Evolutionary conservation across 2,113 vertebrate species (phyloP).

Genomic region (Egretta garzetta): DNA sequence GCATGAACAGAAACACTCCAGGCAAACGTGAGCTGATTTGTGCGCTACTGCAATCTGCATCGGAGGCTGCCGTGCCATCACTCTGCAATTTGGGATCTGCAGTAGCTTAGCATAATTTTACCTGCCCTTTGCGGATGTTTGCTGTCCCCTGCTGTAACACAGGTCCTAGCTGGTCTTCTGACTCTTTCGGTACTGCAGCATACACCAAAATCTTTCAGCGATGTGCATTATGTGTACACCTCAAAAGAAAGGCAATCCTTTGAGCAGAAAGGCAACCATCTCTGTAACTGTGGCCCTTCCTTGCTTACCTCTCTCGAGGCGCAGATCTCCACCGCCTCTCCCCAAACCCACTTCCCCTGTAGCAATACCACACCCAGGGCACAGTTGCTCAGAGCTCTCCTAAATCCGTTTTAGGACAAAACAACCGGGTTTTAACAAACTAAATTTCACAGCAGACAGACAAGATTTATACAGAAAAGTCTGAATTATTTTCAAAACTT

Average conservation of each 20-base stretch:
- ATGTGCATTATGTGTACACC: rapidly evolving
- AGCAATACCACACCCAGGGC: not conserved
- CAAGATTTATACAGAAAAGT: not conserved
- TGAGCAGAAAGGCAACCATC: not conserved
- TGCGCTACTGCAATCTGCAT: rapidly evolving
- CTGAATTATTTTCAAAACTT: not conserved
- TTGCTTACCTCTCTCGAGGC: not conserved
- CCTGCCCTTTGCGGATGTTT: not conserved
- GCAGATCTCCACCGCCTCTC: not conserved
- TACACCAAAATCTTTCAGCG: not conserved
- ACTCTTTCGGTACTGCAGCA: not conserved
- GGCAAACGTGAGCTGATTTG: not conserved
- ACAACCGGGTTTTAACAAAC: not conserved
- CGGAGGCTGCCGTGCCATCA: not conserved
- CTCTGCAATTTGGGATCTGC: not conserved
- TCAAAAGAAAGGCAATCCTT: not conserved
- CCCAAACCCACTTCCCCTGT: not conserved
- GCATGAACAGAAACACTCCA: not conserved
- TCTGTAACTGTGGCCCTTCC: not conserved
- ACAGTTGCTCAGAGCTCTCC: not conserved
- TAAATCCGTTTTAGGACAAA: not conserved
- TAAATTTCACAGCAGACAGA: not conserved
- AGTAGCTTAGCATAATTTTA: not conserved
- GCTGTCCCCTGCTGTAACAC: not conserved
- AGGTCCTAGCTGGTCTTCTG: not conserved